phyloP scores from a whole-genome alignment of 2,113 vertebrate species.

The Osmerus mordax region DNA sequence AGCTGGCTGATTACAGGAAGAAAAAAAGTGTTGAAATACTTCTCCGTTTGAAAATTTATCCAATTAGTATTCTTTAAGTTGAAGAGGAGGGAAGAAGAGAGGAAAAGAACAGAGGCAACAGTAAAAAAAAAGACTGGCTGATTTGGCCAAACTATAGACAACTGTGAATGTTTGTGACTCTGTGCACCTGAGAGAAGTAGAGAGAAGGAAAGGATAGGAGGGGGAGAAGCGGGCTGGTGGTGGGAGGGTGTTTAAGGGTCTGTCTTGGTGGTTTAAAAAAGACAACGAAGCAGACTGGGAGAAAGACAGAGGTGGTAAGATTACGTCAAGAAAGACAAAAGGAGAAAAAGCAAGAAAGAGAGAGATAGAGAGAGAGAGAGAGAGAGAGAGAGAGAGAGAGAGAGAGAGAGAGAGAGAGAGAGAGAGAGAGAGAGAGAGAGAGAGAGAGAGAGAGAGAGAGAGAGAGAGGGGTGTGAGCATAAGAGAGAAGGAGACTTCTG shows the following conservation, averaged over 20 bases:
- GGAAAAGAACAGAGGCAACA: background rate
- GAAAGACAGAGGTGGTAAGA: background rate
- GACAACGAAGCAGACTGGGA: background rate
- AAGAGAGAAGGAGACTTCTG: constrained; percentile 16
- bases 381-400: constrained; percentile 9
- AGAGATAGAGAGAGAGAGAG: constrained; percentile 7
- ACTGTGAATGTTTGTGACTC: too few species aligned
- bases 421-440: constrained; percentile 7
- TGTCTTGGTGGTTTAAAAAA: too few species aligned
- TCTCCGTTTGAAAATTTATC: constrained; percentile 36
- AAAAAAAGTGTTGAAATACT: constrained; percentile 26
- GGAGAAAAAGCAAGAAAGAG: background rate
- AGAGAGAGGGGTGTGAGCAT: constrained; percentile 12
- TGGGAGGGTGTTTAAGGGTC: background rate
- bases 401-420: constrained; percentile 17
- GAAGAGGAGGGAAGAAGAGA: background rate
- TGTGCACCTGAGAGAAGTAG: background rate
- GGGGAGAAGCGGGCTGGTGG: background rate
- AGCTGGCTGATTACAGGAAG: constrained; percentile 24
- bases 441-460: constrained; percentile 8
- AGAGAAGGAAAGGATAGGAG: background rate
- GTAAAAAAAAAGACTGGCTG: background rate
- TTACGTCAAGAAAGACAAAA: background rate
- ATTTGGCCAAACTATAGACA: too few species aligned
- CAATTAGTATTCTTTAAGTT: constrained; percentile 24